Base-by-base conservation (phyloP, 2,888 invertebrate genomes). In the Crossocerus cetratus region DNA sequence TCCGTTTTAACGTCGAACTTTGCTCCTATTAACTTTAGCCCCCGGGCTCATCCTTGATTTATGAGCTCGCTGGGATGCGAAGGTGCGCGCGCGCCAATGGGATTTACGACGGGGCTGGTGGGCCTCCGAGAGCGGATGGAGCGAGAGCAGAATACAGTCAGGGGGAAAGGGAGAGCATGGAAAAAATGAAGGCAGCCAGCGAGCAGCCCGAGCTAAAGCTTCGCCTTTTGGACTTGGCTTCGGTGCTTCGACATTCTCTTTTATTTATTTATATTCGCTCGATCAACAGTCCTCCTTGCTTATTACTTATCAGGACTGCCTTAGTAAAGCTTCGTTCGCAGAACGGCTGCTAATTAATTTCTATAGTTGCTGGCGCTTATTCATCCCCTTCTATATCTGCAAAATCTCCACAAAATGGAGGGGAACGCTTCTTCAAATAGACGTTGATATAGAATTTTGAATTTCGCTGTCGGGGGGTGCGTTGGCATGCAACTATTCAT, bases 31-130 rank as follows among this genome's bases (percentile, higher is more conserved):
- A 78, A 80, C 74, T 78, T 76, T 66, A 65, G 32, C 11, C 68
- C 72, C 79, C 65, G 65, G 84, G 76, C 78, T 83, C 83, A 80
- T 80, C 79, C 76, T 78, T 84, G 83, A 83, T 85, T 85, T 84
- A 83, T 77, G 81, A 82, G 32, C 8, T 76, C 80, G 57, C 55
- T 74, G 62, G 73, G 73, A 72, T 69, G 55, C 72, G 70, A 61
- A 66, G 79, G 70, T 72, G 45, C 22, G 16, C 49, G 70, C 16
- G 63, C 65, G 58, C 49, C 72, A 65, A 77, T 53, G 43, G 58
- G 69, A 70, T 76, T 76, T 69, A 72, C 70, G 70, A 71, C n/a
- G n/a, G 62, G 55, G 62, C 58, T 66, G 43, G 66, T 49, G 58
- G 43, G n/a, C 32, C 62, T 59, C 53, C 72, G 44, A 65, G 32